A percentile compares a stretch with the other conserved stretches of the same genome.
These are phyloP conservation scores for Cheilosia variabilis DNA, from an alignment of 2,888 invertebrate species.

Conservation along the genomic window DNA sequence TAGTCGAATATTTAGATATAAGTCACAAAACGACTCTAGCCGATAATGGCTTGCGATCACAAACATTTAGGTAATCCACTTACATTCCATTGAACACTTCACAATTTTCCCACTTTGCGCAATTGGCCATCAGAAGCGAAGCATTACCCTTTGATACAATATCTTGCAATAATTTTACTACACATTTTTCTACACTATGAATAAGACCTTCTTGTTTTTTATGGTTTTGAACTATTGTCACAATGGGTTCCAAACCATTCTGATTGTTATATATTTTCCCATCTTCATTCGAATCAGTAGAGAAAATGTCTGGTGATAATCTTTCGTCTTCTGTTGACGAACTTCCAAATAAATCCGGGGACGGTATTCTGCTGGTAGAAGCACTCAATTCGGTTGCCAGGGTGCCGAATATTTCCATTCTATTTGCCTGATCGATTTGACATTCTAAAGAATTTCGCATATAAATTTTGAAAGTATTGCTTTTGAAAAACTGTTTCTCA, in stretches of 20 bases:
- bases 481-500: conserved; percentile 9
- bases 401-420: conserved; percentile 25
- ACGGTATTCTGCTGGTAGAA: not conserved
- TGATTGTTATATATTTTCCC: not conserved
- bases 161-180: conserved; percentile 48
- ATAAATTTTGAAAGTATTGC: conserved; percentile 8
- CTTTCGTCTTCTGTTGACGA: not conserved
- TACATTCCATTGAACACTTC: conserved; percentile 57
- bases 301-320: conserved; percentile 46
- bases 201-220: conserved; percentile 14
- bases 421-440: conserved; percentile 22
- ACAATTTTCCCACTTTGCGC: conserved; percentile 62
- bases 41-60: not conserved
- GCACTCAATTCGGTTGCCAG: not conserved
- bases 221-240: not conserved
- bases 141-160: conserved; percentile 37
- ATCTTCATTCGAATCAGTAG: conserved; percentile 16
- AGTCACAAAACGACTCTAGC: too few relatives aligned
- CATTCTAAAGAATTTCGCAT: conserved; percentile 37
- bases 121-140: conserved; percentile 42
- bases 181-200: conserved; percentile 46
- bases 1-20: too few relatives aligned
- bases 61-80: not conserved
- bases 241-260: not conserved
- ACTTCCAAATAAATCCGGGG: conserved; percentile 8